Evolutionary conservation across 2,888 invertebrate genomes (phyloP).

Genomic region (Orthonevra nobilis): DNA sequence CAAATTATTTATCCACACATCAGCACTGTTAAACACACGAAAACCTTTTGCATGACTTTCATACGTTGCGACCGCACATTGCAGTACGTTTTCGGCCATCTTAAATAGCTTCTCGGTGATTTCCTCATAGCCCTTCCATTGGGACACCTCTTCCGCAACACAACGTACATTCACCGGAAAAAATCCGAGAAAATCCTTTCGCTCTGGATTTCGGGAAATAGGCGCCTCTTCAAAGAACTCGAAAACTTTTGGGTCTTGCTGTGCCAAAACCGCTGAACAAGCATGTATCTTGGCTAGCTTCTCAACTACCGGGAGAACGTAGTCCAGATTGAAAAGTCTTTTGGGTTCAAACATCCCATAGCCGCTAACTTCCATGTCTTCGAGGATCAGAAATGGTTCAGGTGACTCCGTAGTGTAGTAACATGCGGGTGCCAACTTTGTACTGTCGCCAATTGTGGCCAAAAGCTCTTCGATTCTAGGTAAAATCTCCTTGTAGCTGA

Average conservation of each 20-base stretch:
- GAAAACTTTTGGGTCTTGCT: constrained; percentile 75
- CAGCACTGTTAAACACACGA: constrained; percentile 77
- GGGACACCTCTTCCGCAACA: constrained; percentile 77
- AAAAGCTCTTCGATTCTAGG: constrained; percentile 76
- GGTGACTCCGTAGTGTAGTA: constrained; percentile 78
- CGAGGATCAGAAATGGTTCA: constrained; percentile 80
- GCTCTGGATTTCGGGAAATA: constrained; percentile 78
- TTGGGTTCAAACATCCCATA: constrained; percentile 82
- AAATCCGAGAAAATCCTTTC: constrained; percentile 77
- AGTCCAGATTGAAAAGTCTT: constrained; percentile 82
- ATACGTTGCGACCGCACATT: constrained; percentile 76
- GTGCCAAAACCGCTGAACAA: constrained; percentile 79
- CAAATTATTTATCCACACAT: constrained; percentile 79
- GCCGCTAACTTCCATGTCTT: constrained; percentile 82
- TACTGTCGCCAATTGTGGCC: constrained; percentile 76
- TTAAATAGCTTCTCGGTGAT: constrained; percentile 78
- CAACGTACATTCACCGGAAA: constrained; percentile 78
- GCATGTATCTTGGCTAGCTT: constrained; percentile 83
- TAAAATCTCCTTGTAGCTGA: constrained; percentile 77
- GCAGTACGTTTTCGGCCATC: constrained; percentile 77
- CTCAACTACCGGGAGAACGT: constrained; percentile 81
- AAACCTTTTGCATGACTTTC: constrained; percentile 74
- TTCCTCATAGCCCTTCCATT: constrained; percentile 78
- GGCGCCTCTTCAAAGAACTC: constrained; percentile 77
- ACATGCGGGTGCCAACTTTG: constrained; percentile 78